Evolutionary conservation across 1,140 invertebrate species (phyloP).

Genomic region (Elysia chlorotica): DNA sequence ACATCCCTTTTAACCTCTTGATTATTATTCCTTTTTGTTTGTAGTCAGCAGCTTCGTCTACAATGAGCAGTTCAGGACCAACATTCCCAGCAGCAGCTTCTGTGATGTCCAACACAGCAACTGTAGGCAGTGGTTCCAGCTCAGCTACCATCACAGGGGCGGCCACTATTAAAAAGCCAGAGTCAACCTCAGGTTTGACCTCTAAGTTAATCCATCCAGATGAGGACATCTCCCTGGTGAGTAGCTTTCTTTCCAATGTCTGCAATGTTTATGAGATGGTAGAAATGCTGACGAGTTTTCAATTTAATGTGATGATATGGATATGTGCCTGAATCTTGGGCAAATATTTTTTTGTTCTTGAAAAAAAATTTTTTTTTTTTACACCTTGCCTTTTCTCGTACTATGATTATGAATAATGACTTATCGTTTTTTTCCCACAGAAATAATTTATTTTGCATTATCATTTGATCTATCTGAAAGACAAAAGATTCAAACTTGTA

Average conservation of each 20-base stretch:
- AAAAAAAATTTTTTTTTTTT: too few relatives aligned
- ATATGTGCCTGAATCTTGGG: too few relatives aligned
- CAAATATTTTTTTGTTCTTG: too few relatives aligned
- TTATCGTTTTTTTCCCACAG: too few relatives aligned
- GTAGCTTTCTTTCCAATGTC: slow-evolving; percentile 33
- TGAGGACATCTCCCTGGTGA: slow-evolving; percentile 86
- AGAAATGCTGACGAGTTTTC: too few relatives aligned
- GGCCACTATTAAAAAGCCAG: slow-evolving; percentile 68
- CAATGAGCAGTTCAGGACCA: slow-evolving; percentile 33
- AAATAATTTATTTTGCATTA: too few relatives aligned
- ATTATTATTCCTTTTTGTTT: slow-evolving; percentile 12
- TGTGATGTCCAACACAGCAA: slow-evolving; percentile 68
- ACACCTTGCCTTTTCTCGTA: too few relatives aligned
- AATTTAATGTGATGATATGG: too few relatives aligned
- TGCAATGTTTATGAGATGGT: too few relatives aligned
- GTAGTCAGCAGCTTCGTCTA: slow-evolving; percentile 34
- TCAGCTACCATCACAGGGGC: slow-evolving; percentile 58
- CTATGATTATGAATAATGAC: too few relatives aligned
- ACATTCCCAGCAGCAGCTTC: slow-evolving; percentile 51
- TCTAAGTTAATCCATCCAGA: slow-evolving; percentile 93
- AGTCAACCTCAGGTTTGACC: slow-evolving; percentile 78
- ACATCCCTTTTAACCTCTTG: background rate
- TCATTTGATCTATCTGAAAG: too few relatives aligned
- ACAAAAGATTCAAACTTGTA: too few relatives aligned
- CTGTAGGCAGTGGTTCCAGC: slow-evolving; percentile 76